Conservation (phyloP, 2,888 invertebrate genomes). For the Nomada lathburiana region DNA sequence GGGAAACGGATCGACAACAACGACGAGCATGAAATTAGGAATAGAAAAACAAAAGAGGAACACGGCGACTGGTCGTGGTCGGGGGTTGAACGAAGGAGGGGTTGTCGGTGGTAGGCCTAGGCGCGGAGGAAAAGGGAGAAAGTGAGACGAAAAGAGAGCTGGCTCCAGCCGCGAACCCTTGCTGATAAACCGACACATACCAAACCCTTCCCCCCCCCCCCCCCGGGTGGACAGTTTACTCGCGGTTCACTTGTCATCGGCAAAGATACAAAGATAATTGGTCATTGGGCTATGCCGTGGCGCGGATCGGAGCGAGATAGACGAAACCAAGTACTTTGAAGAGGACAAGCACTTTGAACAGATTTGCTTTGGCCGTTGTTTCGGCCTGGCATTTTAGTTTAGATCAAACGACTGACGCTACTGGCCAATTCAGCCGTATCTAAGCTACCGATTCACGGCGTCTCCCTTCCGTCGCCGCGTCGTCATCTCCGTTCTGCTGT, state of each 20-base stretch:
- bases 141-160: constrained; percentile 54
- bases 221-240: constrained; percentile 78
- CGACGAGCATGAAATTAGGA: constrained; percentile 61
- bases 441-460: constrained; percentile 70
- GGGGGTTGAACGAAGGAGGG: not conserved
- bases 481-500: constrained; percentile 5
- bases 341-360: constrained; percentile 81
- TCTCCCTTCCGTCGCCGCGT: constrained; percentile 35
- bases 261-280: constrained; percentile 84
- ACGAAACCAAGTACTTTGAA: constrained; percentile 79
- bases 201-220: constrained; percentile 78
- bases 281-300: constrained; percentile 81
- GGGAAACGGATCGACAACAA: not conserved
- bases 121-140: constrained; percentile 26
- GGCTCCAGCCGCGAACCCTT: constrained; percentile 64
- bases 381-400: constrained; percentile 83
- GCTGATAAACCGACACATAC: constrained; percentile 73
- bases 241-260: constrained; percentile 82
- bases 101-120: not conserved
- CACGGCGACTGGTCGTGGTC: not conserved
- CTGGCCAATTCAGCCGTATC: constrained; percentile 82
- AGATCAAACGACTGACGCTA: constrained; percentile 82
- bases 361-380: constrained; percentile 84
- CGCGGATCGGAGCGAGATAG: constrained; percentile 78
- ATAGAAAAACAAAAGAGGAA: constrained; percentile 20